These are phyloP conservation scores for Calameuta pallipes DNA, from an alignment of 2,888 invertebrate species.

Conservation along the genomic window DNA sequence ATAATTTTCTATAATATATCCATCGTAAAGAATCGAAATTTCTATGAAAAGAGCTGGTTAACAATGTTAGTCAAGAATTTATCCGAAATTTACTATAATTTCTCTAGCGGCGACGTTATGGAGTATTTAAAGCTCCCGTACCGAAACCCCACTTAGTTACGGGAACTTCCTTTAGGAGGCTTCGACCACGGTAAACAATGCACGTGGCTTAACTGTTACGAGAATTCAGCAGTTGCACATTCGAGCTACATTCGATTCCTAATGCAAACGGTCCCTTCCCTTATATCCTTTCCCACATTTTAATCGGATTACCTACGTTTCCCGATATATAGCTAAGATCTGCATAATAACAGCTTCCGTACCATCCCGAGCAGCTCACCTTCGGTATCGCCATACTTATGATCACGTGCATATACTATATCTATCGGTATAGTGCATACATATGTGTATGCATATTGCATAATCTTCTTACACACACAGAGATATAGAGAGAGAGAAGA, in stretches of 20 bases:
- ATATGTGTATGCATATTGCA: not conserved
- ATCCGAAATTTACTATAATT: not conserved
- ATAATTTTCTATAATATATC: not conserved
- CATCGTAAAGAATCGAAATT: not conserved
- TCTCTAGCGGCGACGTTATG: not conserved
- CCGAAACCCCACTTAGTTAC: slow-evolving; percentile 5
- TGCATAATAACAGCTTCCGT: slow-evolving; percentile 34
- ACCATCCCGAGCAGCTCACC: not conserved
- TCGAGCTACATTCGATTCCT: not conserved
- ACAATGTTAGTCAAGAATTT: not conserved
- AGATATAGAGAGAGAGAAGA: not conserved
- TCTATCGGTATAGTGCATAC: not conserved
- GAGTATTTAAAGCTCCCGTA: not conserved
- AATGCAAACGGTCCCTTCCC: not conserved
- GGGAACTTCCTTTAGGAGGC: slow-evolving; percentile 11
- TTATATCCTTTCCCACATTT: slow-evolving; percentile 45
- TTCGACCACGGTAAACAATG: not conserved
- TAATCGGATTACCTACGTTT: slow-evolving; percentile 45
- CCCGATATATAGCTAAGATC: slow-evolving; percentile 38
- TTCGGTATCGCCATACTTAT: not conserved
- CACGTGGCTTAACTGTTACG: not conserved
- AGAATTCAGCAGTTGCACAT: not conserved
- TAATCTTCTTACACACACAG: not conserved
- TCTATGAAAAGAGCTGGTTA: not conserved
- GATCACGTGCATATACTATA: not conserved